phyloP scores from a whole-genome alignment of 2,113 vertebrate species.

The Sporophila hypoxantha region DNA sequence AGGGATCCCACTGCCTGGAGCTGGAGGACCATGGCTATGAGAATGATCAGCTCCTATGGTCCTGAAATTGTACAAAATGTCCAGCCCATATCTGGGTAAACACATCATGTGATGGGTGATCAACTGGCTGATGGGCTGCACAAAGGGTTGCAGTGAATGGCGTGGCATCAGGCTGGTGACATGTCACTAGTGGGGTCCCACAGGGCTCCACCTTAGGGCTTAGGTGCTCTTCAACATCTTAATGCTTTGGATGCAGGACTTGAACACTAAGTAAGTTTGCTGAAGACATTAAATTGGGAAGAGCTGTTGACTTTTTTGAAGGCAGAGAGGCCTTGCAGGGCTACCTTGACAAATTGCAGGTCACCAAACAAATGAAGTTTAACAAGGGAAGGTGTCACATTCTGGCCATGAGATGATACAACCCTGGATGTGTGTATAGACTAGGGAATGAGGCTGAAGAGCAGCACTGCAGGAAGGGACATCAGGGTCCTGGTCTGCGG shows the following conservation, averaged over 20 bases:
- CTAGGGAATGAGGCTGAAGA: background rate
- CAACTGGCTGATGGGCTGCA: background rate
- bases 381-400: background rate
- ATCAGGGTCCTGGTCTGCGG: rapidly evolving
- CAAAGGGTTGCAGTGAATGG: background rate
- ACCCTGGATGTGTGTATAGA: background rate
- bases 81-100: background rate
- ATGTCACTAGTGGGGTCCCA: too few relatives aligned
- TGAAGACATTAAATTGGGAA: background rate
- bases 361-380: background rate
- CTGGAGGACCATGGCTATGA: background rate
- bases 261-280: background rate
- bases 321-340: background rate
- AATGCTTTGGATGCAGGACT: background rate
- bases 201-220: background rate
- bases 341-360: background rate
- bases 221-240: background rate
- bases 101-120: rapidly evolving
- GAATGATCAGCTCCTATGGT: background rate
- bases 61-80: background rate
- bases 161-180: background rate
- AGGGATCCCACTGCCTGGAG: background rate
- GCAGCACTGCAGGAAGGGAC: background rate
- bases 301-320: background rate
- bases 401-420: background rate